phyloP scores from a whole-genome alignment of 1,140 invertebrate species.

The Drosophila nebulosa region DNA sequence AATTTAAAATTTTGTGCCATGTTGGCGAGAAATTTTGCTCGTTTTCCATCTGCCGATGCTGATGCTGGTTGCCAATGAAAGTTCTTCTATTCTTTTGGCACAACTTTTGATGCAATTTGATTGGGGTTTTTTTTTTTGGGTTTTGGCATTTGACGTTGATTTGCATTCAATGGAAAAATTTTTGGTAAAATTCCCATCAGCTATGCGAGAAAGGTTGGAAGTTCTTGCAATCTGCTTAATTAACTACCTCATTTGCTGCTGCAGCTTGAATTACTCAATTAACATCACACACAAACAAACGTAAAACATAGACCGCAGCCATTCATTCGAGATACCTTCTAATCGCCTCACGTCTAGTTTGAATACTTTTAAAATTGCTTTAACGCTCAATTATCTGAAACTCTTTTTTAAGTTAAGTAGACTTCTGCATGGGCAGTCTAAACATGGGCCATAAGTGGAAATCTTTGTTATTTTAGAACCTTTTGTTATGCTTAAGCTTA shows the following conservation, averaged over 20 bases:
- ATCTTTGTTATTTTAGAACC: no score
- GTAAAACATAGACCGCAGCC: not conserved
- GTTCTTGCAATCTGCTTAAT: conserved; percentile 36
- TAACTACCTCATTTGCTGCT: conserved; percentile 33
- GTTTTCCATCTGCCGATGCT: conserved; percentile 18
- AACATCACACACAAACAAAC: not conserved
- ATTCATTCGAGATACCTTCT: not conserved
- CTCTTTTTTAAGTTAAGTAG: no score
- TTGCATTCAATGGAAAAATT: conserved; percentile 1
- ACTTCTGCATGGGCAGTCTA: no score
- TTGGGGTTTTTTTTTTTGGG: conserved; percentile 12
- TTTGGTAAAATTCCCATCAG: not conserved
- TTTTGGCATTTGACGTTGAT: conserved; percentile 32
- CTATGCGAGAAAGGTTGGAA: not conserved
- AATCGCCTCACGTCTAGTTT: not conserved
- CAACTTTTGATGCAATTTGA: conserved; percentile 30
- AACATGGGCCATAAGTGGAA: no score
- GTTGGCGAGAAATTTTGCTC: conserved; percentile 39
- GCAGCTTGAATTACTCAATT: conserved; percentile 17
- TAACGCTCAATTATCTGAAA: no score
- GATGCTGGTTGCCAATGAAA: not conserved
- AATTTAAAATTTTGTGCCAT: conserved; percentile 62
- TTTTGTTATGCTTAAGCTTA: no score
- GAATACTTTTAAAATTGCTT: not conserved
- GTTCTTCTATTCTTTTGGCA: conserved; percentile 6